Evolutionary conservation across 2,797 vertebrate species (phyloP).

Genomic region (Chrysocyon brachyurus): DNA sequence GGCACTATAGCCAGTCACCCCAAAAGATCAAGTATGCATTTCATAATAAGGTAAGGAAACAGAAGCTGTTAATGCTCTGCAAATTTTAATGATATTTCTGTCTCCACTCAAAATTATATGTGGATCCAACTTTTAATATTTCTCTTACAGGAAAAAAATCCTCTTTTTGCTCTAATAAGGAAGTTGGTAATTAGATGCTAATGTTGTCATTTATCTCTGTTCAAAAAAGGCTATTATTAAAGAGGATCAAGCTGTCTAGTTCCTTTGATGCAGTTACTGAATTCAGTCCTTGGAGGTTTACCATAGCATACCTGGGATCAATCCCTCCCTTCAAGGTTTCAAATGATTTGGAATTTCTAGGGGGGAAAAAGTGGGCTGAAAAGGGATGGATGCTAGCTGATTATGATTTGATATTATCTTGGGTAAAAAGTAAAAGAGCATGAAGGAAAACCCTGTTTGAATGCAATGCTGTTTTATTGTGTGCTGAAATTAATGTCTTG

Average conservation of each 20-base stretch:
- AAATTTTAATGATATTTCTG: neutral
- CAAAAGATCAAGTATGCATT: neutral
- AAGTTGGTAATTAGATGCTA: neutral
- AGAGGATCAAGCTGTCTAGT: neutral
- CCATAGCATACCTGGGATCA: neutral
- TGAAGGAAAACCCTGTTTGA: neutral
- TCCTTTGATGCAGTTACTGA: too few species aligned
- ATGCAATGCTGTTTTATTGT: neutral
- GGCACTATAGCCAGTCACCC: neutral
- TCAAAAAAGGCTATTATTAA: slow-evolving; percentile 15
- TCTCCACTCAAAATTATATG: neutral
- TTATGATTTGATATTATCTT: neutral
- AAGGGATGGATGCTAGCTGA: neutral
- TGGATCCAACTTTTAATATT: neutral
- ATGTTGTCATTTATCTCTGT: neutral
- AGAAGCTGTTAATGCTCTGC: neutral
- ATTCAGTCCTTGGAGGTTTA: neutral
- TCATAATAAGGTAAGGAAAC: neutral
- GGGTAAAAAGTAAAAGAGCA: neutral
- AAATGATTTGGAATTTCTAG: neutral
- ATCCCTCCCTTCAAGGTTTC: neutral
- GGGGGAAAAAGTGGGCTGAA: neutral
- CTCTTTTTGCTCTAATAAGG: neutral
- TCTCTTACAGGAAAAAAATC: neutral
- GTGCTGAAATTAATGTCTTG: slow-evolving; percentile 1